Evolutionary conservation across 2,113 vertebrate genomes (phyloP).

Genomic region (Pteropus alecto): DNA sequence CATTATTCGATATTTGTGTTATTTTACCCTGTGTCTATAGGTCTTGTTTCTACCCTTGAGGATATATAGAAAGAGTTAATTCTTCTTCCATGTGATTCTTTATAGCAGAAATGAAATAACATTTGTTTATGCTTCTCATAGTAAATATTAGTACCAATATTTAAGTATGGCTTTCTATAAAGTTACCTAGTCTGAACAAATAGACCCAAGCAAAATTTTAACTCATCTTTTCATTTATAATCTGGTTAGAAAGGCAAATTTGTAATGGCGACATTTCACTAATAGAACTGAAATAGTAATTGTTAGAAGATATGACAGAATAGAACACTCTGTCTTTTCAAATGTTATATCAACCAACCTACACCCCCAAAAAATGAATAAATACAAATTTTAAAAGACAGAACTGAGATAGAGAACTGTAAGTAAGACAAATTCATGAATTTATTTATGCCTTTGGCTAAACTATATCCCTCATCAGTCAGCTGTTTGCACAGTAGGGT

Average conservation of each 20-base stretch:
- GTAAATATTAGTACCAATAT: neutral
- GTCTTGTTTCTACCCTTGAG: neutral
- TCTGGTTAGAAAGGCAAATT: neutral
- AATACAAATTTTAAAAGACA: slow-evolving; percentile 14
- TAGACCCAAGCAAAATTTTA: neutral
- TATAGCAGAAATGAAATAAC: neutral
- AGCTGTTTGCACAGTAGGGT: slow-evolving; percentile 52
- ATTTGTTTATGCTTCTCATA: neutral
- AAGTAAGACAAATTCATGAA: slow-evolving; percentile 44
- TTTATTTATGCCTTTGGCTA: slow-evolving; percentile 68
- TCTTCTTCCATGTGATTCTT: neutral
- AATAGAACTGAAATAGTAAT: neutral
- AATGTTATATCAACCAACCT: neutral
- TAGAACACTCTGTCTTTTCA: neutral
- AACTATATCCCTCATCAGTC: slow-evolving; percentile 49
- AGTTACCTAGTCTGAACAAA: neutral
- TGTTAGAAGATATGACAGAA: neutral
- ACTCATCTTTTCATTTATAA: neutral
- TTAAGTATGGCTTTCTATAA: neutral
- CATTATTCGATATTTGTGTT: neutral
- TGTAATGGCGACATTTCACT: neutral
- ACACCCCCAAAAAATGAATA: neutral
- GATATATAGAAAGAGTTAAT: neutral
- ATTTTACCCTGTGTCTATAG: neutral
- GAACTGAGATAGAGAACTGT: neutral